Evolutionary conservation across 2,797 vertebrate genomes (phyloP), one percentile per base, ranked within the genome.

Genomic region (Sebastes nivosus): DNA sequence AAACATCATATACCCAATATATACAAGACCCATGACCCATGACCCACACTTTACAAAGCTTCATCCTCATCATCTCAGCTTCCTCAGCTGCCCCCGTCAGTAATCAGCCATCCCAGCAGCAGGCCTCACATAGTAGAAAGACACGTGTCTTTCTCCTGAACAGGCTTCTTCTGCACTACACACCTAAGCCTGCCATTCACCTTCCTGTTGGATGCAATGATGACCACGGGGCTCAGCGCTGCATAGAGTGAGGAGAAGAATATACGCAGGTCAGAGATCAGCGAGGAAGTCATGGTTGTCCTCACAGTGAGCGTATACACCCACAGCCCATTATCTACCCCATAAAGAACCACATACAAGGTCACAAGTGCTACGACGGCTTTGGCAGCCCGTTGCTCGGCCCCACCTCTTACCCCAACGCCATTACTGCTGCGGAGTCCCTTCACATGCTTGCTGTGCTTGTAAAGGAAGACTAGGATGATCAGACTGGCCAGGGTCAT

Each of bases 241-340:
- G 95, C 95, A 0, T 95, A 96, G n/a, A 96, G 88, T 0, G 95
- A 95, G 0, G 95, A 88, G 72, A 96, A 96, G 88, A 96, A 96
- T 54, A 95, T 91, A 12, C 95, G 89, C 69, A 96, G 85, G 86
- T 96, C 95, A 30, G 95, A 94, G 77, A 95, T 72, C 72, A 96
- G 85, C 0, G 94, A 91, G 60, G 94, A 94, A 1, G 57, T 66
- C 93, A 95, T 87, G 11, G 95, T 95, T 70, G 83, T 83, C 32
- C 55, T 93, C 32, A 95, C 83, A 1, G 93, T 93, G 11, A 96
- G 90, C 0, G 95, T 96, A 86, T 96, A 96, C 3, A 96, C 93
- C 96, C 96, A 96, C 10, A 96, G 90, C 3, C 94, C 94, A 1
- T 94, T 96, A 73, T 96, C 95, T 5, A 95, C 89, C 4, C 95